Conservation (phyloP, 2,113 vertebrate genomes). For the Salvator merianae region DNA sequence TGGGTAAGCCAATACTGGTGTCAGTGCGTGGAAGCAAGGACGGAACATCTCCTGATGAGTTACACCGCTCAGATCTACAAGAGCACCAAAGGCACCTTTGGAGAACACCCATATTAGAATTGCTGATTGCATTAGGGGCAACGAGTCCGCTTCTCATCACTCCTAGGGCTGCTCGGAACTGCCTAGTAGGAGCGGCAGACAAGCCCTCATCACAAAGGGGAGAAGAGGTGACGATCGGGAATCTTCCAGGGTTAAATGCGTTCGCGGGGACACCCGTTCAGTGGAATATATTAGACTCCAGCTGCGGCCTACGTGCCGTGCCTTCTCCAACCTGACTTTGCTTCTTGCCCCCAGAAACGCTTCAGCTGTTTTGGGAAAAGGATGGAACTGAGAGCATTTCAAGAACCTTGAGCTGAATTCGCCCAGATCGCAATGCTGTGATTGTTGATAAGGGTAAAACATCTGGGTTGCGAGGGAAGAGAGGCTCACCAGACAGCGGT, state of each 20-base stretch:
- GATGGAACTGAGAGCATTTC: no score
- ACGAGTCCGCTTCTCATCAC: slow-evolving; percentile 21
- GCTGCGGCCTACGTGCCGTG: neutral
- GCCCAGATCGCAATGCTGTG: neutral
- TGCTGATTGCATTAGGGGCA: slow-evolving; percentile 20
- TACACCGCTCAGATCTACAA: neutral
- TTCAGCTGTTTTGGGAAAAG: neutral
- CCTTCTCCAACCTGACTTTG: neutral
- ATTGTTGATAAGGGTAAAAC: neutral
- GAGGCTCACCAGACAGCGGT: neutral
- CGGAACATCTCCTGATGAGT: neutral
- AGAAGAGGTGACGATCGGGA: slow-evolving; percentile 5
- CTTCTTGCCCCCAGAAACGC: neutral
- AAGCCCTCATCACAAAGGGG: slow-evolving; percentile 11
- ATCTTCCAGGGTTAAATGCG: slow-evolving; percentile 7
- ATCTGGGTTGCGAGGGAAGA: neutral
- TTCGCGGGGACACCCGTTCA: neutral
- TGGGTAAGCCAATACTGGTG: neutral
- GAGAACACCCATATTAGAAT: slow-evolving; percentile 19
- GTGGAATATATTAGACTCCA: neutral
- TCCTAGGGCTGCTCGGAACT: slow-evolving; percentile 11
- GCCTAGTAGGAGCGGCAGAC: slow-evolving; percentile 9
- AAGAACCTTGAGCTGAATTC: neutral
- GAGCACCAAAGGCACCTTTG: slow-evolving; percentile 2
- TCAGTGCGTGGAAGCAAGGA: neutral